Base-by-base conservation (phyloP, 2,113 vertebrate genomes). In the Peromyscus leucopus region DNA sequence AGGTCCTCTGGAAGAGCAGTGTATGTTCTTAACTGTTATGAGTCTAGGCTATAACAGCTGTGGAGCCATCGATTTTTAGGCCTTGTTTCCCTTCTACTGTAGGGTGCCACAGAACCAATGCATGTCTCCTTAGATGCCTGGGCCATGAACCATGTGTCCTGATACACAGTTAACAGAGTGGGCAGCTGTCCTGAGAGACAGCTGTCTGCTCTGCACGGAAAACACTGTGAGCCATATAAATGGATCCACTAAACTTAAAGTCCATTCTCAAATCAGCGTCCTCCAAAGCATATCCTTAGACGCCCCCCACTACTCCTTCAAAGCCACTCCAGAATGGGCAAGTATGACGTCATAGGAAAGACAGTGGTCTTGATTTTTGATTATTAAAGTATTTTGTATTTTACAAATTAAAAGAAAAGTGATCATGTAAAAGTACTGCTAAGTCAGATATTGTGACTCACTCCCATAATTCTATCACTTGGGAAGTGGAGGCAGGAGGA, bases 391-490 rank as follows among this genome's bases (percentile, higher is more conserved):
- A 89, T 72, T 96, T 96, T 78, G 82, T 46, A 89, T 28, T 96
- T 94, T 91, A 69, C 2, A 88, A 94, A 91, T 84, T 80, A 48
- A 74, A 91, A 90, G 46, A 67, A 92, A 46, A 46, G 24, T 78
- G 46, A 93, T 55, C 55, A 79, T 42, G 48, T 67, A 59, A 95
- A 96, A 96, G 46, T 82, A 78, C 86, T 92, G 42, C 67, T 89
- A 89, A 93, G 55, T 26, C 19, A 51, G 65, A 22, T 33, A 21
- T 21, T 39, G 51, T 26, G 19, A 16, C 42, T 24, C 48, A 88
- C 46, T 51, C 22, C 42, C 22, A 55, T 55, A 72, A 71, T 36
- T 5, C 46, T 69, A 39, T 13, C 33, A n/a, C 51, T 75, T 72
- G 22, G 36, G 48, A 74, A 24, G 67, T 33, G 19, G 69, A 59